These are phyloP conservation scores for Macquaria ambigua DNA, from an alignment of 2,113 vertebrate species.

Conservation along the genomic window DNA sequence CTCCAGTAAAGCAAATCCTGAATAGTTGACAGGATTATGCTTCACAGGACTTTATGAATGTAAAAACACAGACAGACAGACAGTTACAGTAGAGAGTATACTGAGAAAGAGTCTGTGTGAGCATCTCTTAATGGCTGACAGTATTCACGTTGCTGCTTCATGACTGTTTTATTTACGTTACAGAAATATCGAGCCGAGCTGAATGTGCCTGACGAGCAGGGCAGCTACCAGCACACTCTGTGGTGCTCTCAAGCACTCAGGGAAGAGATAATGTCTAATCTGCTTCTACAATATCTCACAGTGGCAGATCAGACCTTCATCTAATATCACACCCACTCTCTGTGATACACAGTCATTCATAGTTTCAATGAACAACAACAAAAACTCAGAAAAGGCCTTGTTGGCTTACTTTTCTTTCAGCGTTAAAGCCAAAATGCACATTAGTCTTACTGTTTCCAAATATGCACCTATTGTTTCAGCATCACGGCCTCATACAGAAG, in stretches of 20 bases:
- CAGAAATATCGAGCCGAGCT: constrained; percentile 50
- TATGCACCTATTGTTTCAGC: background rate
- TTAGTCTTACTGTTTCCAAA: constrained; percentile 23
- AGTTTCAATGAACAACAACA: constrained; percentile 32
- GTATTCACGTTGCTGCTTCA: constrained; percentile 30
- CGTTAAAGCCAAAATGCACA: background rate
- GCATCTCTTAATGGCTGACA: constrained; percentile 50
- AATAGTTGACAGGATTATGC: constrained; percentile 30
- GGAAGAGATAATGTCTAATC: constrained; percentile 67
- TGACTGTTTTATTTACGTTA: constrained; percentile 60
- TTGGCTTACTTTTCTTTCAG: constrained; percentile 2
- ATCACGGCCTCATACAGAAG: background rate
- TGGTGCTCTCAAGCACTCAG: constrained; percentile 62
- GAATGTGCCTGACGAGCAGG: constrained; percentile 44
- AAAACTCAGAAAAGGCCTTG: constrained; percentile 9
- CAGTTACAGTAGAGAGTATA: background rate
- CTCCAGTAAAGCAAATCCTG: constrained; percentile 1
- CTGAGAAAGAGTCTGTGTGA: constrained; percentile 29
- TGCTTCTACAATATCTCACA: constrained; percentile 50
- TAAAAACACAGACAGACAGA: constrained; percentile 15
- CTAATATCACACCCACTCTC: constrained; percentile 52
- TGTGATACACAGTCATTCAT: constrained; percentile 16
- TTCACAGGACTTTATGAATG: constrained; percentile 28
- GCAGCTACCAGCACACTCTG: constrained; percentile 39
- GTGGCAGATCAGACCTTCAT: constrained; percentile 46